Conservation (phyloP, 1,140 invertebrate species). For the Homarus americanus region DNA sequence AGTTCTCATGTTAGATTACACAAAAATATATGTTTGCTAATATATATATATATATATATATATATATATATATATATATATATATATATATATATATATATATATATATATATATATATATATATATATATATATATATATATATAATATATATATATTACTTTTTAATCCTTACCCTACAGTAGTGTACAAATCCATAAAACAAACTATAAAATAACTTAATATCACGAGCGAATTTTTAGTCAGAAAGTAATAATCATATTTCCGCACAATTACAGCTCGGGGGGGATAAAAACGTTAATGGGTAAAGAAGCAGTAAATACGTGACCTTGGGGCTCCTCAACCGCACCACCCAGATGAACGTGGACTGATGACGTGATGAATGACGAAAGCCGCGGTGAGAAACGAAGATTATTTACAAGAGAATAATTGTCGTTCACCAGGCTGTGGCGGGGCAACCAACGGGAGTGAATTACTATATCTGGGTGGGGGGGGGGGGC, state of each 20-base stretch:
- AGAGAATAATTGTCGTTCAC: background rate
- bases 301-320: background rate
- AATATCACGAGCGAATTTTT: background rate
- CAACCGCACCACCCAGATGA: background rate
- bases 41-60: no score
- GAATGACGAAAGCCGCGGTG: background rate
- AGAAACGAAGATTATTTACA: background rate
- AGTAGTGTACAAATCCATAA: background rate
- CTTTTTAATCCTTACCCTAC: no score
- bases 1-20: no score
- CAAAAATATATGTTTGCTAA: no score
- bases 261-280: background rate
- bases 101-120: slow-evolving; percentile 29
- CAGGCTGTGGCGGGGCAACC: background rate
- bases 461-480: background rate
- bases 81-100: slow-evolving; percentile 26
- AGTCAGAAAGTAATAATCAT: no score
- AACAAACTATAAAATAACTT: background rate
- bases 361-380: background rate
- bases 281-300: background rate
- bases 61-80: background rate
- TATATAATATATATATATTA: no score
- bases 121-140: background rate
- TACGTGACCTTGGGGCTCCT: no score
- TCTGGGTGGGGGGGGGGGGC: no score